phyloP scores from a whole-genome alignment of 1,140 invertebrate genomes.

The Ips nitidus region DNA sequence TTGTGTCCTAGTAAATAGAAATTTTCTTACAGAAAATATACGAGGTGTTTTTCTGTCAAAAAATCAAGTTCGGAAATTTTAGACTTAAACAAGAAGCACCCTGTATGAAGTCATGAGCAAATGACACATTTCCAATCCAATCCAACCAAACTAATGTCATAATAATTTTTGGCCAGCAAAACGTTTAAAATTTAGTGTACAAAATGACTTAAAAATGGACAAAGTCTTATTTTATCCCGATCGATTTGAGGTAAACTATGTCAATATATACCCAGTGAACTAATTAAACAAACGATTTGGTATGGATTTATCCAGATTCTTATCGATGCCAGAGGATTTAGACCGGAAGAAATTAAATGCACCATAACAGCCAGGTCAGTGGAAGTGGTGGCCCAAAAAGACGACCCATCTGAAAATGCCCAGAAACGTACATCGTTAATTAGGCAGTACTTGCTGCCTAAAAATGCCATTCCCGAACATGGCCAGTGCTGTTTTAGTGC shows the following conservation, averaged over 20 bases:
- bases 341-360: constrained; percentile 43
- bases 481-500: constrained; percentile 39
- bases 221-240: constrained; percentile 11
- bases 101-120: too few species aligned
- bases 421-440: constrained; percentile 35
- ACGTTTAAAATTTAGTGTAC: too few species aligned
- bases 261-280: neutral
- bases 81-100: too few species aligned
- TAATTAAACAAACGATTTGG: constrained; percentile 11
- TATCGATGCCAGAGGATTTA: constrained; percentile 41
- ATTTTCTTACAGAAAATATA: too few species aligned
- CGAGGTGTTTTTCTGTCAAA: too few species aligned
- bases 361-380: constrained; percentile 34
- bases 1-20: too few species aligned
- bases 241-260: constrained; percentile 9
- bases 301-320: constrained; percentile 32
- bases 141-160: neutral
- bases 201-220: constrained; percentile 6
- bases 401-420: constrained; percentile 24
- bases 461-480: constrained; percentile 35
- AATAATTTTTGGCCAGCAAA: too few species aligned
- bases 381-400: constrained; percentile 35
- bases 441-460: constrained; percentile 42
- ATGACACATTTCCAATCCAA: too few species aligned
- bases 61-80: too few species aligned